These are phyloP conservation scores for Metalampra italica DNA, from an alignment of 2,888 invertebrate species.

Conservation along the genomic window DNA sequence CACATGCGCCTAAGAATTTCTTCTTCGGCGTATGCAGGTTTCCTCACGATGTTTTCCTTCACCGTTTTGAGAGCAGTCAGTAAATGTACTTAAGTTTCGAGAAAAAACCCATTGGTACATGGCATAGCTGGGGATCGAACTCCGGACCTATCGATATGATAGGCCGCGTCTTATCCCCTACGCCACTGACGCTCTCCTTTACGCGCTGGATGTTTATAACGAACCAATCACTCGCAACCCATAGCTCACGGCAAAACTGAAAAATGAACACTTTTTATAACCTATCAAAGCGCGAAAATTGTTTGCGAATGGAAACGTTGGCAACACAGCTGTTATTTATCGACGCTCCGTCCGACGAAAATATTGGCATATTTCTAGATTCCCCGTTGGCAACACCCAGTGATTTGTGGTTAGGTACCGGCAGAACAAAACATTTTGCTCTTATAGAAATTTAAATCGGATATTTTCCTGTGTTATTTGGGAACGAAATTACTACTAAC, in stretches of 20 bases:
- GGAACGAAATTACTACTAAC: neutral
- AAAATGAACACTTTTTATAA: constrained; percentile 24
- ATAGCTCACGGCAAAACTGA: constrained; percentile 11
- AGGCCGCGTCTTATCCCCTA: too few relatives aligned
- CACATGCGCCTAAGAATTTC: too few relatives aligned
- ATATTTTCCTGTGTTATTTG: neutral
- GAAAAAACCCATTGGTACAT: too few relatives aligned
- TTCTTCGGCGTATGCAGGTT: too few relatives aligned
- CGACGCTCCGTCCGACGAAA: constrained; percentile 16
- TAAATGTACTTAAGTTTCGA: too few relatives aligned
- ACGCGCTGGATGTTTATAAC: too few relatives aligned
- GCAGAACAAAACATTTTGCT: constrained; percentile 12
- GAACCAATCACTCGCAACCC: too few relatives aligned
- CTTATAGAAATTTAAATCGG: neutral
- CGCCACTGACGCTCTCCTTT: too few relatives aligned
- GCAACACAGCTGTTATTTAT: constrained; percentile 33
- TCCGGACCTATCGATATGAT: too few relatives aligned
- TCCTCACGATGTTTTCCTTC: too few relatives aligned
- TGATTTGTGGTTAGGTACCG: constrained; percentile 33
- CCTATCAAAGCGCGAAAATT: constrained; percentile 24
- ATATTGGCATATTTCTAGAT: constrained; percentile 34
- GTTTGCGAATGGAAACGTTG: constrained; percentile 23
- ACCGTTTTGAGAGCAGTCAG: too few relatives aligned
- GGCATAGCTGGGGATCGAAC: too few relatives aligned
- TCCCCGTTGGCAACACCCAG: constrained; percentile 26